Percentiles rank a stretch among this genome's conserved stretches.
Evolutionary conservation across 2,888 invertebrate species (phyloP).

Genomic region (Sminthurinus aureus): DNA sequence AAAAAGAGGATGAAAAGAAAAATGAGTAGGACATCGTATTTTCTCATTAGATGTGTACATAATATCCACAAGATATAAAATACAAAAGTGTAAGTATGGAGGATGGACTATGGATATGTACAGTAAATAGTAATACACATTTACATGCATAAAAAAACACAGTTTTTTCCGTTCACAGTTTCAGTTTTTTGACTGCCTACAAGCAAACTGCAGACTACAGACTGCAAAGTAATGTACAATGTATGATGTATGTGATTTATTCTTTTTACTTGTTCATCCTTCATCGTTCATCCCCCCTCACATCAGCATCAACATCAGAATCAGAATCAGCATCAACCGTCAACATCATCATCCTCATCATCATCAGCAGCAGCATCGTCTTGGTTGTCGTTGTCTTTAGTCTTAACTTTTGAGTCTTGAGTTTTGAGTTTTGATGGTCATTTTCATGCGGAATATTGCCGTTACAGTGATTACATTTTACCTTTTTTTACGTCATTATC

Average conservation of each 20-base stretch:
- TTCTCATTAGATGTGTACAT: no score
- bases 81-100: not conserved
- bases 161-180: not conserved
- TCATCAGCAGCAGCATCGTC: no score
- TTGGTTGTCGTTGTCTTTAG: no score
- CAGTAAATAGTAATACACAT: not conserved
- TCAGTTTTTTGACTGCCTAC: no score
- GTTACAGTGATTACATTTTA: not conserved
- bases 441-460: not conserved
- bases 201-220: not conserved
- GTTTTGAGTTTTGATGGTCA: no score
- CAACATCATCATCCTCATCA: not conserved
- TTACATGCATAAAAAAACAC: not conserved
- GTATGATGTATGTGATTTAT: not conserved
- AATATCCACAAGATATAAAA: no score
- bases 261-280: no score
- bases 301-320: no score
- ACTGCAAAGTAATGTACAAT: not conserved
- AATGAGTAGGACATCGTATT: not conserved
- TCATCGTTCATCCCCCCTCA: no score
- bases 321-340: no score
- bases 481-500: not conserved
- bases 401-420: no score
- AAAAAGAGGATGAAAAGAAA: not conserved
- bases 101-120: not conserved